Conservation (phyloP, 2,113 vertebrate species). For the Apodemus speciosus region DNA sequence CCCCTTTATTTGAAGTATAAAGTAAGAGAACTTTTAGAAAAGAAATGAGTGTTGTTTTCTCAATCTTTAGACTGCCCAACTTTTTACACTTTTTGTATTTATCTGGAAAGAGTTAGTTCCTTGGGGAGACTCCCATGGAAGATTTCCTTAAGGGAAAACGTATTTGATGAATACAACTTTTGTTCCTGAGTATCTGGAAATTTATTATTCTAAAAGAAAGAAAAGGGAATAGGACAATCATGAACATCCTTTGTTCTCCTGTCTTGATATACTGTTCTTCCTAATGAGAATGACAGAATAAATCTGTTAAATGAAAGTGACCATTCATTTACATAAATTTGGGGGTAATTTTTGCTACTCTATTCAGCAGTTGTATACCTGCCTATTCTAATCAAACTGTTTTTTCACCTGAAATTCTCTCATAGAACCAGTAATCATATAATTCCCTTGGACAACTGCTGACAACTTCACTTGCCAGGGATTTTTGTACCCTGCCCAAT, state of each 20-base stretch:
- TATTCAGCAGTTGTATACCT: background rate
- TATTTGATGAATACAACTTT: conserved; percentile 11
- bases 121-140: background rate
- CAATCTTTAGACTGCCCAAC: background rate
- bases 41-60: background rate
- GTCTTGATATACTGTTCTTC: background rate
- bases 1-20: background rate
- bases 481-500: background rate
- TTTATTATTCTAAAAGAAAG: conserved; percentile 25
- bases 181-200: background rate
- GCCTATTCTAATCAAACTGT: background rate
- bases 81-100: background rate
- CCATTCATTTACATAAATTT: background rate
- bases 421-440: background rate
- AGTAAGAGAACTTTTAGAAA: background rate
- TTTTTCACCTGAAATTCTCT: background rate
- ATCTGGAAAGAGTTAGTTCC: background rate
- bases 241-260: background rate
- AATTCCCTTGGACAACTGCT: background rate
- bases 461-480: background rate
- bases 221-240: background rate
- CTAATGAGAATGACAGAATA: background rate
- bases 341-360: background rate
- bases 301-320: background rate
- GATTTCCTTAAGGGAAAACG: background rate